These are phyloP conservation scores for Zosterops hypoxanthus DNA, from an alignment of 2,113 vertebrate species.

Conservation along the genomic window DNA sequence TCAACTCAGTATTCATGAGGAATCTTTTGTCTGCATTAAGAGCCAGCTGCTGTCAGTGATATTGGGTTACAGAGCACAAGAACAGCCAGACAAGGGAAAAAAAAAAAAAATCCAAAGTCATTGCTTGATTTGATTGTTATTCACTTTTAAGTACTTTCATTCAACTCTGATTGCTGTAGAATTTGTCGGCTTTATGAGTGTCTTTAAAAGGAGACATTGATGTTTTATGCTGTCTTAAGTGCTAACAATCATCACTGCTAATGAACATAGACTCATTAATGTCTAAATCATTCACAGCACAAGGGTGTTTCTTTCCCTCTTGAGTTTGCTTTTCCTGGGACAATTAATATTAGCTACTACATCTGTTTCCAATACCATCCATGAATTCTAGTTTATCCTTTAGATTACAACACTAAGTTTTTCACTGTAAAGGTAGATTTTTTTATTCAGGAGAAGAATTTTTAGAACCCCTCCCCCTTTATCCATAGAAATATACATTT, in stretches of 20 bases:
- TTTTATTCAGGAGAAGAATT: neutral
- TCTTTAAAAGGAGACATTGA: slow-evolving; percentile 25
- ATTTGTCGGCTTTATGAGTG: slow-evolving; percentile 22
- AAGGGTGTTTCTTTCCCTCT: neutral
- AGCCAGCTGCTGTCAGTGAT: neutral
- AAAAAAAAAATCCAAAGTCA: neutral
- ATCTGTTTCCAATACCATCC: neutral
- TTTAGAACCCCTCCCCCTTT: fast-evolving
- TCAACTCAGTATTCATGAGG: slow-evolving; percentile 13
- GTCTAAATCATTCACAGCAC: slow-evolving; percentile 12
- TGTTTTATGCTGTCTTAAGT: slow-evolving; percentile 33
- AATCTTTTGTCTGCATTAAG: slow-evolving; percentile 29
- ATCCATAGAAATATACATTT: neutral
- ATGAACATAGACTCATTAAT: slow-evolving; percentile 21
- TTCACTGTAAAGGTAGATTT: neutral
- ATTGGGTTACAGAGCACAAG: slow-evolving; percentile 2
- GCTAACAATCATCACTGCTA: slow-evolving; percentile 16
- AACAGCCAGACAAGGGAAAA: neutral
- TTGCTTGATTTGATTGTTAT: slow-evolving; percentile 49
- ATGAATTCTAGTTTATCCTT: slow-evolving; percentile 1
- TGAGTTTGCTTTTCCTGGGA: neutral
- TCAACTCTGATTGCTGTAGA: slow-evolving; percentile 33
- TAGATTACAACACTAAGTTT: neutral
- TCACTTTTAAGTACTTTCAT: slow-evolving; percentile 43
- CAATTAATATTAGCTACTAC: neutral